Evolutionary conservation across 53 echinoderm and acorn worm genomes (phyloP).

Genomic region (Pentamera pediparva): DNA sequence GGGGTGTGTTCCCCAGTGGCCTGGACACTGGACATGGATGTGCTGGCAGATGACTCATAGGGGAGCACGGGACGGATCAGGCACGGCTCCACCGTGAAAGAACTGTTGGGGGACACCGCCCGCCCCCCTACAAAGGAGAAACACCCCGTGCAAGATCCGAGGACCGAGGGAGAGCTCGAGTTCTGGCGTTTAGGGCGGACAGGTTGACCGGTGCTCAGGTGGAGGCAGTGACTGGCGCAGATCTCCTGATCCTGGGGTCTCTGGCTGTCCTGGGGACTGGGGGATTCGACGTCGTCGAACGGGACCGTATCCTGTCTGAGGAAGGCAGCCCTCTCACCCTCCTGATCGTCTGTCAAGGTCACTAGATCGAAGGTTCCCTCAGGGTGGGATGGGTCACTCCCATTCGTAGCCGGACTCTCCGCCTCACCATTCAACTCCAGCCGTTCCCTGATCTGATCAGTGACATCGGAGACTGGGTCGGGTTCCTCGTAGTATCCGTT

Average conservation of each 20-base stretch:
- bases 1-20: constrained; percentile 33
- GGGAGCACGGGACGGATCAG: constrained; percentile 75
- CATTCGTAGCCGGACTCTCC: background rate
- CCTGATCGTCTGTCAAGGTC: background rate
- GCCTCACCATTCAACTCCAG: background rate
- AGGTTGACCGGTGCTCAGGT: background rate
- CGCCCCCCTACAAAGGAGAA: constrained; percentile 77
- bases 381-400: constrained; percentile 18
- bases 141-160: constrained; percentile 62
- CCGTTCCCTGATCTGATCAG: background rate
- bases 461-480: background rate
- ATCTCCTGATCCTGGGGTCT: background rate
- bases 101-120: constrained; percentile 49
- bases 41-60: constrained; percentile 63
- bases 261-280: no score
- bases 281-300: background rate
- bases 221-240: background rate
- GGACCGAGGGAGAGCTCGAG: constrained; percentile 20
- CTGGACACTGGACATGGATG: constrained; percentile 56
- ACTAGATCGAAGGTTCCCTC: no score
- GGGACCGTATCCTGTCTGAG: constrained; percentile 23
- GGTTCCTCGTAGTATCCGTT: constrained; percentile 23
- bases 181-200: constrained; percentile 12
- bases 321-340: background rate
- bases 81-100: constrained; percentile 67